Conservation (phyloP, 1,140 invertebrate species). For the Sesamia nonagrioides region DNA sequence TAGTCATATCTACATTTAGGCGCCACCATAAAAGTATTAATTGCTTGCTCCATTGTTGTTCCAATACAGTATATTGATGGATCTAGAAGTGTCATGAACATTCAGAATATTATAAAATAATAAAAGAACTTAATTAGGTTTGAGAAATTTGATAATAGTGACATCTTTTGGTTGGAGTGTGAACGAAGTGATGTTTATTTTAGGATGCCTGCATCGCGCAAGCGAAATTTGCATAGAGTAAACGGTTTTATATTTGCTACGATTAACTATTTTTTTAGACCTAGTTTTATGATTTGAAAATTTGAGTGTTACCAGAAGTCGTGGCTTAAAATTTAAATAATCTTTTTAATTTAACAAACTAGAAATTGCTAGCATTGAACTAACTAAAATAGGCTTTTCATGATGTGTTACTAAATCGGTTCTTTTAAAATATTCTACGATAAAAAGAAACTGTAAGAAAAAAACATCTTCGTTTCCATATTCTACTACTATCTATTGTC, state of each 20-base stretch:
- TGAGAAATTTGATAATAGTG: background rate
- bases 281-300: too few species aligned
- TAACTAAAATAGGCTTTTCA: too few species aligned
- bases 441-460: background rate
- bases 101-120: too few species aligned
- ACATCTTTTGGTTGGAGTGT: background rate
- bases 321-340: too few species aligned
- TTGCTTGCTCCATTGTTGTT: constrained; percentile 63
- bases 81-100: constrained; percentile 18
- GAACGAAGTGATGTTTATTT: background rate
- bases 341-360: too few species aligned
- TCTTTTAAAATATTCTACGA: background rate
- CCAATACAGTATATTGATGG: constrained; percentile 26
- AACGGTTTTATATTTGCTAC: background rate
- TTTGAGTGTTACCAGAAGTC: too few species aligned
- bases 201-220: background rate
- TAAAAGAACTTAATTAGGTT: too few species aligned
- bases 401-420: too few species aligned
- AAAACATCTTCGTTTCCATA: constrained; percentile 24
- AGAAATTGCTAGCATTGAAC: too few species aligned
- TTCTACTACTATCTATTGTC: constrained; percentile 56
- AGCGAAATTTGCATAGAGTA: background rate
- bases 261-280: too few species aligned
- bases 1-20: constrained; percentile 77
- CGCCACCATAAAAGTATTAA: constrained; percentile 83